These are phyloP conservation scores for Amiota minor DNA, from an alignment of 2,888 invertebrate genomes.

Conservation along the genomic window DNA sequence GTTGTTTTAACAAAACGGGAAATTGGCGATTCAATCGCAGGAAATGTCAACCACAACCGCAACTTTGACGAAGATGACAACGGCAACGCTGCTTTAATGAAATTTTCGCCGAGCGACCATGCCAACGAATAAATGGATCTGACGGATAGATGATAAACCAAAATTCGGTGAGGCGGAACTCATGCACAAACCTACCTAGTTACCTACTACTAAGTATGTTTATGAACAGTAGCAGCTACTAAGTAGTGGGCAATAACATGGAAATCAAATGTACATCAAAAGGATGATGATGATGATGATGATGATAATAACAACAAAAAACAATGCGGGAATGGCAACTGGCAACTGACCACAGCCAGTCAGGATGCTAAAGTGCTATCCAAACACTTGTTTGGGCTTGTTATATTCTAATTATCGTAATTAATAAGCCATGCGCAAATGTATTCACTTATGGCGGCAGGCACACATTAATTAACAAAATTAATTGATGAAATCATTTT, in stretches of 20 bases:
- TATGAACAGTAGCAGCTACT: not conserved
- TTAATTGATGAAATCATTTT: conserved; percentile 14
- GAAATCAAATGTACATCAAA: not conserved
- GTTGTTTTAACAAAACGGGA: conserved; percentile 6
- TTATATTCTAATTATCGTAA: conserved; percentile 14
- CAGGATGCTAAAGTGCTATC: conserved; percentile 6
- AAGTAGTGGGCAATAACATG: not conserved
- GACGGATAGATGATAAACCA: no score
- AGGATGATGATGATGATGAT: not conserved
- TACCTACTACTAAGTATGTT: no score
- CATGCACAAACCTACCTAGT: not conserved
- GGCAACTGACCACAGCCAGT: not conserved
- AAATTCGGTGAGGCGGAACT: not conserved
- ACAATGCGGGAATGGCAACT: not conserved
- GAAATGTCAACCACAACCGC: conserved; percentile 21
- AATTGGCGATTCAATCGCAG: conserved; percentile 29
- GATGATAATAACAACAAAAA: not conserved
- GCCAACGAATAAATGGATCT: not conserved
- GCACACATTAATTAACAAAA: conserved; percentile 7
- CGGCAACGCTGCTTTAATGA: not conserved
- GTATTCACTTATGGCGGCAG: not conserved
- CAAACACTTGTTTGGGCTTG: conserved; percentile 19
- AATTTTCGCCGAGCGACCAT: not conserved
- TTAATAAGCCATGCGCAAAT: conserved; percentile 11
- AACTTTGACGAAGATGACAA: not conserved